Percentiles rank a stretch among this genome's conserved stretches.
Evolutionary conservation across 2,113 vertebrate genomes (phyloP).

Genomic region (Neopipo cinnamomea): DNA sequence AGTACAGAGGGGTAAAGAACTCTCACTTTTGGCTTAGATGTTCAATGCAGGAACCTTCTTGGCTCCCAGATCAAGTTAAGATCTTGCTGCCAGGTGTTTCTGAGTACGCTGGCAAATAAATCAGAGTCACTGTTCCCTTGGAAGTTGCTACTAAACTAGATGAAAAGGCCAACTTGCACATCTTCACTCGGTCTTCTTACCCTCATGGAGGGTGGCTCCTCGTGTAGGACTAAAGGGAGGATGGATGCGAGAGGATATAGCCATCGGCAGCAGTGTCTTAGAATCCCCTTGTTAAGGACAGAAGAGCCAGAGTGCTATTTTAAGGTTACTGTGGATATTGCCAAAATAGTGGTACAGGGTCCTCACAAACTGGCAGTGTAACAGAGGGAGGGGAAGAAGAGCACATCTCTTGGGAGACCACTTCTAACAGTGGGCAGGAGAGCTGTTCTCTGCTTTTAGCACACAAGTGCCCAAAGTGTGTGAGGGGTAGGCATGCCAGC

Average conservation of each 20-base stretch:
- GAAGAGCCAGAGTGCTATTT: neutral
- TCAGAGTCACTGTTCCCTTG: neutral
- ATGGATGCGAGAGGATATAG: neutral
- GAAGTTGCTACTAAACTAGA: neutral
- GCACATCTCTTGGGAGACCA: neutral
- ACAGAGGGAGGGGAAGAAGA: neutral
- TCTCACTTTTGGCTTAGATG: neutral
- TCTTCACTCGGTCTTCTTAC: neutral
- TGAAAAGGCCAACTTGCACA: neutral
- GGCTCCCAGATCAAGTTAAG: neutral
- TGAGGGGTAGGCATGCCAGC: neutral
- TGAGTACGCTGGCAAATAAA: neutral
- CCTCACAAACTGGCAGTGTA: neutral
- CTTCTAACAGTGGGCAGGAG: neutral
- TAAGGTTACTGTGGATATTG: neutral
- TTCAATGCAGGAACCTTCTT: neutral
- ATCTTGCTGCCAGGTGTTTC: neutral
- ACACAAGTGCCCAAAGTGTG: fast-evolving
- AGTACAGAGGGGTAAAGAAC: neutral
- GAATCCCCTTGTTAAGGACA: neutral
- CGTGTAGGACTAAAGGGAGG: neutral
- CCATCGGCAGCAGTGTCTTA: neutral
- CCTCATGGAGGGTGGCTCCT: neutral
- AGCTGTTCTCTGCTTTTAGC: neutral
- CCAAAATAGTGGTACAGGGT: neutral